Conservation (phyloP, 2,888 invertebrate genomes). For the Drosophila cognata region DNA sequence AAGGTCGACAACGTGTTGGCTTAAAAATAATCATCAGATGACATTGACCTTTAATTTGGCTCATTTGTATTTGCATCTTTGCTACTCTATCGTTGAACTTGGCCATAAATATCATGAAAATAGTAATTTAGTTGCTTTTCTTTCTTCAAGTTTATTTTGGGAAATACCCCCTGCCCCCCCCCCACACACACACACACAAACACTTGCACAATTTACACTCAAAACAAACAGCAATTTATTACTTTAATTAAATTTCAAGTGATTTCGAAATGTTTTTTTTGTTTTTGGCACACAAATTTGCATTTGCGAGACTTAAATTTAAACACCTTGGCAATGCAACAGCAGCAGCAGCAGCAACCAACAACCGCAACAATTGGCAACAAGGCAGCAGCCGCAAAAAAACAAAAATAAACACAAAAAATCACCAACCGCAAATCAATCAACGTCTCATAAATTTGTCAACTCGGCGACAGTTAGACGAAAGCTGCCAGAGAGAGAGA, state of each 20-base stretch:
- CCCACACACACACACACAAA: background rate
- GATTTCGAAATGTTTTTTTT: conserved; percentile 26
- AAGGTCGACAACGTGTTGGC: background rate
- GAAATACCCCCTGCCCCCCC: background rate
- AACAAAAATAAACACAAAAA: conserved; percentile 33
- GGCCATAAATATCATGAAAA: conserved; percentile 35
- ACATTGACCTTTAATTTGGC: conserved; percentile 2
- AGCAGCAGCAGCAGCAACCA: conserved; percentile 21
- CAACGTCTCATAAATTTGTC: conserved; percentile 82
- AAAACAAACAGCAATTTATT: conserved; percentile 59
- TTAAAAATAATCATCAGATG: background rate
- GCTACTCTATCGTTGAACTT: conserved; percentile 49
- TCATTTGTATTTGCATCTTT: conserved; percentile 10
- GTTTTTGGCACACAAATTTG: conserved; percentile 59
- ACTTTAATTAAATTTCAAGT: conserved; percentile 59
- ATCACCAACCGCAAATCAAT: conserved; percentile 76
- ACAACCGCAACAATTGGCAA: conserved; percentile 29
- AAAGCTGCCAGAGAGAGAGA: conserved; percentile 20
- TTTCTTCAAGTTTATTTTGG: conserved; percentile 14
- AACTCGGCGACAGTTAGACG: conserved; percentile 63
- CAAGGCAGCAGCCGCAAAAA: conserved; percentile 12
- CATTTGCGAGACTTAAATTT: conserved; percentile 44
- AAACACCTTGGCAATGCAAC: conserved; percentile 35
- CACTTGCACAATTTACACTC: background rate
- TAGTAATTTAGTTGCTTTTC: background rate